Conservation (phyloP, 2,797 vertebrate genomes). For the Karalla daura region DNA sequence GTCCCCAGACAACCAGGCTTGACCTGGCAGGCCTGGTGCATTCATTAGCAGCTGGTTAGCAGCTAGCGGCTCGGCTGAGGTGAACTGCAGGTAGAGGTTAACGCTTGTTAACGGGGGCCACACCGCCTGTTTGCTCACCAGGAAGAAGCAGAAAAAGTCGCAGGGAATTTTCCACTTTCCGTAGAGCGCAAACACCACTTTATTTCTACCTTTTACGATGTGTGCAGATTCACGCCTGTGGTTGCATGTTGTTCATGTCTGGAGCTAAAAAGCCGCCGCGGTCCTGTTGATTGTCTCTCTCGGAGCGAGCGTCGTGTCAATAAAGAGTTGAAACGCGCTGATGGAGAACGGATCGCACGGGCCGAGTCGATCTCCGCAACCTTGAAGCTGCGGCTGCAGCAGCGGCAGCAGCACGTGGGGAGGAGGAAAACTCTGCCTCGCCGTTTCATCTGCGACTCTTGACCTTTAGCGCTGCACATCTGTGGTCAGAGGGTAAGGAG, state of each 20-base stretch:
- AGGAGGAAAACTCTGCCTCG: not conserved
- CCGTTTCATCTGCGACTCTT: not conserved
- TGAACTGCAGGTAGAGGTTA: slow-evolving; percentile 54
- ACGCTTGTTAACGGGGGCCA: slow-evolving; percentile 28
- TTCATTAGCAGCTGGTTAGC: slow-evolving; percentile 80
- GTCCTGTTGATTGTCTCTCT: too few species aligned
- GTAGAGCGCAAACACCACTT: too few species aligned
- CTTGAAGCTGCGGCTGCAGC: not conserved
- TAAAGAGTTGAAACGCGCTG: not conserved
- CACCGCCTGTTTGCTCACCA: not conserved
- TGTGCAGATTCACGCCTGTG: too few species aligned
- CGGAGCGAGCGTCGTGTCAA: too few species aligned
- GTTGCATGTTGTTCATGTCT: too few species aligned
- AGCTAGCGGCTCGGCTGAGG: slow-evolving; percentile 35
- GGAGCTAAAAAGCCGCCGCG: too few species aligned
- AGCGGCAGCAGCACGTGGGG: not conserved
- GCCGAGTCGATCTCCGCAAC: not conserved
- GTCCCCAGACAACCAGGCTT: slow-evolving; percentile 77
- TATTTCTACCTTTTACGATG: too few species aligned
- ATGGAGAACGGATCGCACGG: not conserved
- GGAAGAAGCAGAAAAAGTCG: not conserved
- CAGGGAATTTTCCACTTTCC: not conserved
- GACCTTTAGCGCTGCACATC: not conserved
- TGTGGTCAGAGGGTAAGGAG: not conserved
- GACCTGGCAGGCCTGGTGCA: slow-evolving; percentile 75